phyloP scores from a whole-genome alignment of 2,888 invertebrate genomes.

The Mactromeris polynyma region DNA sequence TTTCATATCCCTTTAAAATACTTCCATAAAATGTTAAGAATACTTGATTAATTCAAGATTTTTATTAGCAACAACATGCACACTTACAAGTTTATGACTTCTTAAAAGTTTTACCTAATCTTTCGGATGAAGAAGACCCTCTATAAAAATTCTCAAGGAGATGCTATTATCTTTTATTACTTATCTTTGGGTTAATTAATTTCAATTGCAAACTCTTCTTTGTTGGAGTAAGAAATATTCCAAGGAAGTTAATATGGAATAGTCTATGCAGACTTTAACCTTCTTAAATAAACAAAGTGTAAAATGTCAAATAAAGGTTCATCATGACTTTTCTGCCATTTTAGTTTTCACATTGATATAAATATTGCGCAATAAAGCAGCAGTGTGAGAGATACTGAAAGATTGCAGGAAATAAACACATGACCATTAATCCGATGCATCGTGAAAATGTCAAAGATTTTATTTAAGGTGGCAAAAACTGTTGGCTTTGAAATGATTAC shows the following conservation, averaged over 20 bases:
- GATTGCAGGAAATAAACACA: conserved; percentile 17
- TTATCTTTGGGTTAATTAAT: neutral
- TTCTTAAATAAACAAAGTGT: neutral
- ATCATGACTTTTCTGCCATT: neutral
- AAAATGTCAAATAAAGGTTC: neutral
- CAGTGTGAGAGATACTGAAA: neutral
- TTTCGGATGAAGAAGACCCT: conserved; percentile 7
- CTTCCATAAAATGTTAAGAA: conserved; percentile 3
- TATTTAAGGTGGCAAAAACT: conserved; percentile 12
- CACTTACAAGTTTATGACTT: neutral
- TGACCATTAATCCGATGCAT: conserved; percentile 1
- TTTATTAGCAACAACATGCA: conserved; percentile 12
- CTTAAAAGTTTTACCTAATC: neutral
- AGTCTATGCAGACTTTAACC: neutral
- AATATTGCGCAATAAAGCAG: conserved; percentile 1
- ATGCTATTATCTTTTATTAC: conserved; percentile 6
- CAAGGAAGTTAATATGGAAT: neutral
- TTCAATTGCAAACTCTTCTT: neutral
- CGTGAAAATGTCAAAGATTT: conserved; percentile 35
- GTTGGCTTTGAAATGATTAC: conserved; percentile 4
- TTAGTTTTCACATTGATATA: neutral
- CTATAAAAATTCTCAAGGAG: neutral
- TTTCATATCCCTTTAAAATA: neutral
- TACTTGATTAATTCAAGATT: conserved; percentile 22
- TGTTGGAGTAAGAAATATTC: neutral